A percentile compares a stretch with the other conserved stretches of the same genome.
Evolutionary conservation across 2,888 invertebrate genomes (phyloP).

Genomic region (Callimorpha dominula): DNA sequence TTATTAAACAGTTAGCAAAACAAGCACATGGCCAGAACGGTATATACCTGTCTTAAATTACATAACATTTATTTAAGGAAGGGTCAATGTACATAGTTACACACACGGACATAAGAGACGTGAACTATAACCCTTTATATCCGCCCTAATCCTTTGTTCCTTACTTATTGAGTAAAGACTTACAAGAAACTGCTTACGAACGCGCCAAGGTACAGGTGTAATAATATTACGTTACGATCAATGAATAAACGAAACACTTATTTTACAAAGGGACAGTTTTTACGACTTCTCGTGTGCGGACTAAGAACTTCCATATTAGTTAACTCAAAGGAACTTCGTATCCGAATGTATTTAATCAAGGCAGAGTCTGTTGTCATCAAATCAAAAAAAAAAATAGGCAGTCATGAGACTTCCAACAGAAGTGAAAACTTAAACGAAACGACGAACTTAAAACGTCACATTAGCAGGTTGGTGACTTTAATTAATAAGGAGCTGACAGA

Average conservation of each 20-base stretch:
- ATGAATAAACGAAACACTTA: neutral
- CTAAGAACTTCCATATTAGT: too few species aligned
- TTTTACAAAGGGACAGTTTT: neutral
- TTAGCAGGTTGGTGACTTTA: too few species aligned
- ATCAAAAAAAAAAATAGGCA: too few species aligned
- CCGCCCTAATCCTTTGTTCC: conserved; percentile 27
- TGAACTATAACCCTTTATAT: conserved; percentile 29
- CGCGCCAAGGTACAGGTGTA: neutral
- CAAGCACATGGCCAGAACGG: neutral
- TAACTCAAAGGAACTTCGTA: too few species aligned
- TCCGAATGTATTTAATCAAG: too few species aligned
- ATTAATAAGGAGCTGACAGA: too few species aligned
- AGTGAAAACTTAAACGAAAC: too few species aligned
- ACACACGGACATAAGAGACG: conserved; percentile 19
- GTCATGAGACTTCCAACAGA: too few species aligned
- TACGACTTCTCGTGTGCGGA: neutral
- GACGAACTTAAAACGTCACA: too few species aligned
- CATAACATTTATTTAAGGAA: neutral
- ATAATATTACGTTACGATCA: conserved; percentile 4
- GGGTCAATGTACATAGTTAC: neutral
- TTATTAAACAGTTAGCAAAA: neutral
- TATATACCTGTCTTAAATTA: neutral
- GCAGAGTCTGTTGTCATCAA: too few species aligned
- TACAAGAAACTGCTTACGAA: conserved; percentile 28
- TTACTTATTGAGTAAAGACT: conserved; percentile 35